Conservation (phyloP, 35 echinoderm and acorn worm genomes). For the Heliocidaris tuberculata region DNA sequence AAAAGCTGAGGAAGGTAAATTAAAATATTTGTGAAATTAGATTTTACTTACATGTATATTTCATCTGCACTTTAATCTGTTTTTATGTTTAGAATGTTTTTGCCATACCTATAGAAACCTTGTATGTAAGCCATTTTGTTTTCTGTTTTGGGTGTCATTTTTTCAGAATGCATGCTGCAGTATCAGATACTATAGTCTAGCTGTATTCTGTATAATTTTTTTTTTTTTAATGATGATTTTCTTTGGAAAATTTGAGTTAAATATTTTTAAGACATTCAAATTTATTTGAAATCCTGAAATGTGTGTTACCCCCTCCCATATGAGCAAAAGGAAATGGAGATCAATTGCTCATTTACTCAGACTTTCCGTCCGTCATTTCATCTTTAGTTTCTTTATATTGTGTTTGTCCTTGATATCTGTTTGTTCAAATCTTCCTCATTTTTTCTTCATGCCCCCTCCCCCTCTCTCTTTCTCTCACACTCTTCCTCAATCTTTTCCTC, state of each 20-base stretch:
- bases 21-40: not conserved
- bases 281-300: not conserved
- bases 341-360: no score
- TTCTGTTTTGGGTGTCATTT: not conserved
- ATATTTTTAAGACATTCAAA: not conserved
- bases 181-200: not conserved
- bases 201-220: not conserved
- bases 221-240: not conserved
- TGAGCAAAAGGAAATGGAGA: no score
- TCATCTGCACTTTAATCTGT: not conserved
- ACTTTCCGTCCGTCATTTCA: not conserved
- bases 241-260: not conserved
- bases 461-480: no score
- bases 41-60: not conserved
- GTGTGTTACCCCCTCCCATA: not conserved
- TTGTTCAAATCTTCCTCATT: no score
- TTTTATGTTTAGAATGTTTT: not conserved
- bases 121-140: not conserved
- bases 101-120: not conserved
- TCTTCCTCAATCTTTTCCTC: not conserved
- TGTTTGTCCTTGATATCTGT: no score
- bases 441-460: not conserved
- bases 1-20: conserved; percentile 45
- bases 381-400: not conserved
- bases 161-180: not conserved